Percentiles rank a stretch among this genome's conserved stretches.
Conservation (phyloP, 2,888 invertebrate species). For the Poecilus cupreus region DNA sequence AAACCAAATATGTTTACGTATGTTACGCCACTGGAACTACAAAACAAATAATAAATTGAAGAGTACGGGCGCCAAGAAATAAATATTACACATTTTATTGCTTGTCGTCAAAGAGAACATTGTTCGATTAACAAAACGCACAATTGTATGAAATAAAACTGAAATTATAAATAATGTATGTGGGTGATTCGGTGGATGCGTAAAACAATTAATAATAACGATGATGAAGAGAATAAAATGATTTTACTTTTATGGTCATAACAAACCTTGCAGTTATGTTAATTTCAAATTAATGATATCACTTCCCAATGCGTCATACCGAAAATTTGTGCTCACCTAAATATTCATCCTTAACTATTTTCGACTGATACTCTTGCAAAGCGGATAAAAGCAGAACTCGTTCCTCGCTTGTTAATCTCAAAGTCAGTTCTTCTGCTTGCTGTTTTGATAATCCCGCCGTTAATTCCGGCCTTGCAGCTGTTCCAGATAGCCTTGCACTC, state of each 20-base stretch:
- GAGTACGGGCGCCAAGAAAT: constrained; percentile 2
- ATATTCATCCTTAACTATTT: constrained; percentile 83
- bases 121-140: neutral
- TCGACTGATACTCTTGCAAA: constrained; percentile 84
- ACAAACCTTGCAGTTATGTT: constrained; percentile 20
- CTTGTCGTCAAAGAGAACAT: neutral
- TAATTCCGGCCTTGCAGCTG: constrained; percentile 70
- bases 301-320: neutral
- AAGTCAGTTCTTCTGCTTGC: constrained; percentile 84
- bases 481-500: constrained; percentile 66
- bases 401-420: constrained; percentile 84
- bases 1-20: too few relatives aligned
- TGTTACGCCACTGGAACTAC: constrained; percentile 10
- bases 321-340: constrained; percentile 51
- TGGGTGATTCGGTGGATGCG: neutral
- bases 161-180: neutral
- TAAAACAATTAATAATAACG: neutral
- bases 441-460: constrained; percentile 76
- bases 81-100: constrained; percentile 2
- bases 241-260: too few relatives aligned
- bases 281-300: constrained; percentile 1
- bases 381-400: constrained; percentile 81
- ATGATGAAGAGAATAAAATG: too few relatives aligned
- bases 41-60: neutral
- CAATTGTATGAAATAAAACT: neutral